Base-by-base conservation (phyloP, 2,113 vertebrate species). In the Periophthalmus modestus region DNA sequence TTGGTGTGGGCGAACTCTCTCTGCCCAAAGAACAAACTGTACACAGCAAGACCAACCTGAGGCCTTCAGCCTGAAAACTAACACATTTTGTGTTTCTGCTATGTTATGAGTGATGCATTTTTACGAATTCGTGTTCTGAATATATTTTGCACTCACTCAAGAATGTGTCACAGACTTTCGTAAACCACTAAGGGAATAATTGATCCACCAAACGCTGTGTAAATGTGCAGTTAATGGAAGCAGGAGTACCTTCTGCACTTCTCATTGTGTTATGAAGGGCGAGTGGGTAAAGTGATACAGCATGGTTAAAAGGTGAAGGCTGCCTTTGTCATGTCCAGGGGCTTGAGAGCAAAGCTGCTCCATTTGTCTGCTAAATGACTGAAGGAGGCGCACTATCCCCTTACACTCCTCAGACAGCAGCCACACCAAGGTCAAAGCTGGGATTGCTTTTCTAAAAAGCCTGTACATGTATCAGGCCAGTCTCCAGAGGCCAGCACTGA, bases 341-440 rank as follows among this genome's bases (percentile, higher is more conserved):
- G 33, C 62, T 75, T 73, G 68, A 72, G 50, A 81, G 83, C 76
- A 82, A 83, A 82, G 57, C 57, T 36, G 39, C 61, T 86, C 74
- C 75, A 79, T 85, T 84, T 82, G 43, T 80, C 48, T 82, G 72
- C 63, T 77, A 75, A 85, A 79, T 47, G 84, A 75, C 76, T 72
- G 55, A 79, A 70, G 66, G 71, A 39, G 73, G 67, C 74, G 63
- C 72, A 65, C 39, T 16, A 66, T 77, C 33, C 74, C 18, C 75
- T 74, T 28, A 61, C 18, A 12, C 69, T 50, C 76, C 67, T 73
- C 24, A 18, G 61, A 46, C 77, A 63, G 39, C 72, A 16, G 28
- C 28, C 5, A 5, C 28, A 18, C 58, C 59, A 74, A 86, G 83
- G 85, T 89, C 77, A 82, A 78, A 80, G 63, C 66, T 77, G 73